Percentiles rank a stretch among this genome's conserved stretches.
Evolutionary conservation across 2,113 vertebrate genomes (phyloP).

Genomic region (Guaruba guarouba): DNA sequence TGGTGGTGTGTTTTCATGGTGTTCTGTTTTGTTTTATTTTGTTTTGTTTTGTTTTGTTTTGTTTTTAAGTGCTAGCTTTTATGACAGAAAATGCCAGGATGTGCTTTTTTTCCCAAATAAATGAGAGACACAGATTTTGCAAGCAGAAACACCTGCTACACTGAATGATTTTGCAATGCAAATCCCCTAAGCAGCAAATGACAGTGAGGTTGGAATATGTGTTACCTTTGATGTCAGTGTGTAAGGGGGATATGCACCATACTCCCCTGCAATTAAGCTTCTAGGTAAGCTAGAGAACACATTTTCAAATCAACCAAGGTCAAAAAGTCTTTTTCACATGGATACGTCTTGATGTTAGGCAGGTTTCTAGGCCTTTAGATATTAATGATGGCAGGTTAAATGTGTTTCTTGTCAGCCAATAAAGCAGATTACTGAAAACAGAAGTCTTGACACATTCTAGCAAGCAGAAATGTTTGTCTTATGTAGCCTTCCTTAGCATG

Average conservation of each 20-base stretch:
- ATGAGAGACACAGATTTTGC: not conserved
- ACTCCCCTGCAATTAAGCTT: not conserved
- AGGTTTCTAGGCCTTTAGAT: slow-evolving; percentile 14
- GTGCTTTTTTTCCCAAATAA: not conserved
- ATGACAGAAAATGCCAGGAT: not conserved
- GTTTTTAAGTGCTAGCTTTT: not conserved
- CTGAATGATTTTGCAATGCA: slow-evolving; percentile 22
- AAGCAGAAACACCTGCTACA: not conserved
- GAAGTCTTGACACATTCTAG: slow-evolving; percentile 14
- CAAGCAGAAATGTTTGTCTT: slow-evolving; percentile 13
- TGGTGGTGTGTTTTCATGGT: not conserved
- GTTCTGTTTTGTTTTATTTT: not conserved
- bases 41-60: not conserved
- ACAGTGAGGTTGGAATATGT: not conserved
- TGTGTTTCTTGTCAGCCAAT: slow-evolving; percentile 24
- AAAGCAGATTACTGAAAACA: slow-evolving; percentile 36
- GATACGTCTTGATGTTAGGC: not conserved
- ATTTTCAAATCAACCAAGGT: slow-evolving; percentile 37
- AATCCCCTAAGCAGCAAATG: not conserved
- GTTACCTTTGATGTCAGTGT: not conserved
- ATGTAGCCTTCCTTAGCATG: not conserved
- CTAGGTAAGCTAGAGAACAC: slow-evolving; percentile 35
- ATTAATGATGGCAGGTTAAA: slow-evolving; percentile 22
- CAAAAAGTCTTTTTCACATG: not conserved
- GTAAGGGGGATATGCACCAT: not conserved